phyloP scores from a whole-genome alignment of 2,888 invertebrate genomes.

The Ceriagrion tenellum region DNA sequence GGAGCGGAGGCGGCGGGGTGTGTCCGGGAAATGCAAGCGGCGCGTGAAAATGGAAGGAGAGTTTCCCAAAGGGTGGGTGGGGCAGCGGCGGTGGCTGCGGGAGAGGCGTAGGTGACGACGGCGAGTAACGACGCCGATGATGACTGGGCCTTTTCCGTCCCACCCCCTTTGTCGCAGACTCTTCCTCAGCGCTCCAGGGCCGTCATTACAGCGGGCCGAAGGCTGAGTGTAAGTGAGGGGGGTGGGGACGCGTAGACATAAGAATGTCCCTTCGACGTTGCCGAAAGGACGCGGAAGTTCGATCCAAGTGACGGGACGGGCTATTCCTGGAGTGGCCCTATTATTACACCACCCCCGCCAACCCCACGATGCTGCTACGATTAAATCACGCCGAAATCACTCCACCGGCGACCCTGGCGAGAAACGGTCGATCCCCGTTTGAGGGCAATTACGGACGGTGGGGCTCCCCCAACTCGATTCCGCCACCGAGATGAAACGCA shows the following conservation, averaged over 20 bases:
- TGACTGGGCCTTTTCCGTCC: not conserved
- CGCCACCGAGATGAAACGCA: not conserved
- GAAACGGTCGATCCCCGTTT: not conserved
- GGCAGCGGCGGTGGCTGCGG: not conserved
- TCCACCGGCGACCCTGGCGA: not conserved
- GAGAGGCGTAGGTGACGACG: not conserved
- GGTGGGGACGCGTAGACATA: not conserved
- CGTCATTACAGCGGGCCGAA: not conserved
- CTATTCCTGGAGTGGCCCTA: not conserved
- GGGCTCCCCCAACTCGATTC: not conserved
- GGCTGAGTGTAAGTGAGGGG: not conserved
- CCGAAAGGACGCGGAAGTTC: not conserved
- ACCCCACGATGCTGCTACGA: not conserved
- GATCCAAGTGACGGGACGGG: not conserved
- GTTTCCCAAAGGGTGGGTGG: not conserved
- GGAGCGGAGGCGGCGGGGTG: not conserved
- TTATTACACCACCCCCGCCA: not conserved
- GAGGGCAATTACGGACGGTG: not conserved
- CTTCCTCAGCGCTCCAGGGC: not conserved
- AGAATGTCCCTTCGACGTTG: not conserved
- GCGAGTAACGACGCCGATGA: not conserved
- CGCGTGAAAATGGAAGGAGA: conserved; percentile 31
- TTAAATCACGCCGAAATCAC: not conserved
- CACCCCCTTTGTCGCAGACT: not conserved
- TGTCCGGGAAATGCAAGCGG: not conserved